Conservation (phyloP, 2,113 vertebrate species). For the Pterocles gutturalis region DNA sequence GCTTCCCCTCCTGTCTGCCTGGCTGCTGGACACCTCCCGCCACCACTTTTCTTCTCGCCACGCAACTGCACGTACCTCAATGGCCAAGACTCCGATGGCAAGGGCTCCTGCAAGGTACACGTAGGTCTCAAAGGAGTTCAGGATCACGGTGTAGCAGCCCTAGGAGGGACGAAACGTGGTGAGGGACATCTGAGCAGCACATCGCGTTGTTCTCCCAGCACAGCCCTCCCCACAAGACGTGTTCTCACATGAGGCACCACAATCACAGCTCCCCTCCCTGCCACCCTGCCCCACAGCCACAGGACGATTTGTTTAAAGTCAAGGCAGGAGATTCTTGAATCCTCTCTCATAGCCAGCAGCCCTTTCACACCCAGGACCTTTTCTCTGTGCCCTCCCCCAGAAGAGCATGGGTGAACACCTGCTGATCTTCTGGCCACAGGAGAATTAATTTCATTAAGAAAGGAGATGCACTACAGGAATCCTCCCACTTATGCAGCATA, state of each 20-base stretch:
- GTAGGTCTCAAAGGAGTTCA: conserved; percentile 90
- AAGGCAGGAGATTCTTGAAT: background rate
- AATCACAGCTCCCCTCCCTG: rapidly evolving
- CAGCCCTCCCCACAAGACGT: background rate
- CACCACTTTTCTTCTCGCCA: background rate
- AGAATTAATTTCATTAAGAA: background rate
- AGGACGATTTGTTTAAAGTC: background rate
- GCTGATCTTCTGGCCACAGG: background rate
- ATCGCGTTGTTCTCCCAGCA: rapidly evolving
- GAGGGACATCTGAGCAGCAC: background rate
- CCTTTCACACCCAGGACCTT: background rate
- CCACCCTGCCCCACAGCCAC: background rate
- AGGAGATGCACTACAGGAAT: background rate
- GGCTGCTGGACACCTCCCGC: background rate
- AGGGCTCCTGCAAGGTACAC: conserved; percentile 92
- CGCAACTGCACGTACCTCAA: conserved; percentile 82
- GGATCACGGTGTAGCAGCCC: conserved; percentile 92
- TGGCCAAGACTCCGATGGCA: conserved; percentile 89
- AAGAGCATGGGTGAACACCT: background rate
- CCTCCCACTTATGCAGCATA: background rate
- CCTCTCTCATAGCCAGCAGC: background rate
- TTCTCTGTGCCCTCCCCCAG: background rate
- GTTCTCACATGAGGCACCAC: background rate
- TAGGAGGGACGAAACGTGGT: conserved; percentile 11
- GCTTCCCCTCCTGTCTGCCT: background rate